phyloP scores from a whole-genome alignment of 2,888 invertebrate species.

The Cordylochernes scorpioides region DNA sequence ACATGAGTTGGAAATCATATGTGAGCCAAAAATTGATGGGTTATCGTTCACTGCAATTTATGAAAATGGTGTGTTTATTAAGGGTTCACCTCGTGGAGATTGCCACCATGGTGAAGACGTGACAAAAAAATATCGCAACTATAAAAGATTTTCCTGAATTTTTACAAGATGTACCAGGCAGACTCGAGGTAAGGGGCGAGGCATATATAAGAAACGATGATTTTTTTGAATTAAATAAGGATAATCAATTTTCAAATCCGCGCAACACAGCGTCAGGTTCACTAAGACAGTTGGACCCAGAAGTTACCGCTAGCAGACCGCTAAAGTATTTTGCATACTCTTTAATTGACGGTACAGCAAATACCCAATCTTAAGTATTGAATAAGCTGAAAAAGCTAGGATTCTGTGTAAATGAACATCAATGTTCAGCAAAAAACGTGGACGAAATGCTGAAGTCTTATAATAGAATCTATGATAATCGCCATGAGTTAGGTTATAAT shows the following conservation, averaged over 20 bases:
- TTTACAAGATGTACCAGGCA: background rate
- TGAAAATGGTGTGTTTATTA: constrained; percentile 1
- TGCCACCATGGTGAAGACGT: constrained; percentile 1
- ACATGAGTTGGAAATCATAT: constrained; percentile 1
- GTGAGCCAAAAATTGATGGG: constrained; percentile 1
- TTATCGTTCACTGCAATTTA: background rate
- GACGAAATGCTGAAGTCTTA: constrained; percentile 1
- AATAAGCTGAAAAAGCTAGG: constrained; percentile 1
- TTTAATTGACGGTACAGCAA: background rate
- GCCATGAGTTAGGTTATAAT: background rate
- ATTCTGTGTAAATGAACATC: constrained; percentile 1
- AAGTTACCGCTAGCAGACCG: constrained; percentile 1
- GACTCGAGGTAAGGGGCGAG: constrained; percentile 1
- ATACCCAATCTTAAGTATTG: constrained; percentile 1
- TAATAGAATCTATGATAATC: constrained; percentile 1
- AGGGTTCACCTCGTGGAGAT: constrained; percentile 1
- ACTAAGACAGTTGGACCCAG: constrained; percentile 1
- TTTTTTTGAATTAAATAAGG: constrained; percentile 1
- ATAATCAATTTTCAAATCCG: constrained; percentile 1
- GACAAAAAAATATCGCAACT: constrained; percentile 1
- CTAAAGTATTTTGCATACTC: constrained; percentile 1
- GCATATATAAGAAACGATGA: constrained; percentile 1
- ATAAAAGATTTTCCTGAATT: background rate
- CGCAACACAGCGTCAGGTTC: constrained; percentile 1
- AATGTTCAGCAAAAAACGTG: constrained; percentile 1